phyloP scores from a whole-genome alignment of 2,888 invertebrate species.

The Calliphora vomitoria region DNA sequence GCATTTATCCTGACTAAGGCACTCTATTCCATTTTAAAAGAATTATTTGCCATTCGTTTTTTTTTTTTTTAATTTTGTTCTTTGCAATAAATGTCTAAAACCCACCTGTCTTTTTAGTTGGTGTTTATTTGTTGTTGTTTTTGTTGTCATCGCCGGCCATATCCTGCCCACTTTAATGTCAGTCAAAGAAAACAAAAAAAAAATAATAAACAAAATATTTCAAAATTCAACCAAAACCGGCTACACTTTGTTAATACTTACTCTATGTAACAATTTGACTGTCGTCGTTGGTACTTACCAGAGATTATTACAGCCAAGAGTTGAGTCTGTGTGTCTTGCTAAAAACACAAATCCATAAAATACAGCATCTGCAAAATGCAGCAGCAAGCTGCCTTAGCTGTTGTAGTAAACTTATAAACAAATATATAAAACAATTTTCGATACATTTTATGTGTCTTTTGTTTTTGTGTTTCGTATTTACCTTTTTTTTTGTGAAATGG shows the following conservation, averaged over 20 bases:
- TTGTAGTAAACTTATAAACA: constrained; percentile 28
- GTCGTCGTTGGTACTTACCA: constrained; percentile 47
- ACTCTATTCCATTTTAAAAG: constrained; percentile 6
- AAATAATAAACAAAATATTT: too few relatives aligned
- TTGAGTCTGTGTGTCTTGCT: neutral
- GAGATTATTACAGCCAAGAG: constrained; percentile 49
- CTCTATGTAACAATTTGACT: constrained; percentile 48
- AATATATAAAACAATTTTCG: constrained; percentile 49
- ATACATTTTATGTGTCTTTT: neutral
- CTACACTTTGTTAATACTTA: constrained; percentile 23
- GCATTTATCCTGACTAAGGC: neutral
- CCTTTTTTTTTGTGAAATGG: constrained; percentile 6
- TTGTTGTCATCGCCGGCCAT: constrained; percentile 32
- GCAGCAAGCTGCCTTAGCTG: neutral
- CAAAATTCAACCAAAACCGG: constrained; percentile 42
- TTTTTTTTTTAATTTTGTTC: constrained; percentile 26
- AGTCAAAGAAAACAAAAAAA: constrained; percentile 9
- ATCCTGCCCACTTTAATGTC: constrained; percentile 68
- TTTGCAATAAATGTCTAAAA: constrained; percentile 60
- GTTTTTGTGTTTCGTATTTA: constrained; percentile 10
- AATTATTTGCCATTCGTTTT: constrained; percentile 8
- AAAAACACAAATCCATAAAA: constrained; percentile 35
- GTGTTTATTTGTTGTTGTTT: constrained; percentile 14
- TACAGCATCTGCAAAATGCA: constrained; percentile 61
- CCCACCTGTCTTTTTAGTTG: constrained; percentile 67